Percentiles rank a stretch among this genome's conserved stretches.
Evolutionary conservation across 1,140 invertebrate genomes (phyloP).

Genomic region (Notospermus geniculatus): DNA sequence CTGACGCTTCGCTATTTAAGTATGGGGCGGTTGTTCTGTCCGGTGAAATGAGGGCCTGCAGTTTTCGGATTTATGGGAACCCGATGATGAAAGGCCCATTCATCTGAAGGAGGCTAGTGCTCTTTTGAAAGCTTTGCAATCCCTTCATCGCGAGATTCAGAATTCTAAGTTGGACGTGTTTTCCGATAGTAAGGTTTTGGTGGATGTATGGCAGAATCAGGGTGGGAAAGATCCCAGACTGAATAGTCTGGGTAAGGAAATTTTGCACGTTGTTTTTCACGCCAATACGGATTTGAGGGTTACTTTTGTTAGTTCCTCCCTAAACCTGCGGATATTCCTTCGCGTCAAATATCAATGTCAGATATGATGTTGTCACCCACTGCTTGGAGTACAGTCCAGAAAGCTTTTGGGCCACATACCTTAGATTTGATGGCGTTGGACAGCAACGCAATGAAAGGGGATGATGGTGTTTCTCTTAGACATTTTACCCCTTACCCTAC

Average conservation of each 20-base stretch:
- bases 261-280: not conserved
- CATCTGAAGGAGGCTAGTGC: conserved; percentile 7
- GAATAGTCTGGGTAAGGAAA: not conserved
- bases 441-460: not conserved
- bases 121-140: not conserved
- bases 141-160: not conserved
- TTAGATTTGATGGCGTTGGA: too few relatives aligned
- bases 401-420: too few relatives aligned
- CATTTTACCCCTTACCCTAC: not conserved
- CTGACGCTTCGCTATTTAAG: not conserved
- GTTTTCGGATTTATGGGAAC: not conserved
- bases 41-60: not conserved
- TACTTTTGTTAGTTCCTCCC: not conserved
- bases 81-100: not conserved
- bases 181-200: not conserved
- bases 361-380: too few relatives aligned
- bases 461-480: not conserved
- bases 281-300: not conserved
- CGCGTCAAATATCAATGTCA: too few relatives aligned
- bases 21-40: not conserved
- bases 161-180: not conserved
- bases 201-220: not conserved
- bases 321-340: not conserved
- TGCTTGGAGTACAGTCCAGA: too few relatives aligned
- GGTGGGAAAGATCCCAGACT: not conserved